phyloP scores from a whole-genome alignment of 2,797 vertebrate genomes.

The Dromococcyx pavoninus region DNA sequence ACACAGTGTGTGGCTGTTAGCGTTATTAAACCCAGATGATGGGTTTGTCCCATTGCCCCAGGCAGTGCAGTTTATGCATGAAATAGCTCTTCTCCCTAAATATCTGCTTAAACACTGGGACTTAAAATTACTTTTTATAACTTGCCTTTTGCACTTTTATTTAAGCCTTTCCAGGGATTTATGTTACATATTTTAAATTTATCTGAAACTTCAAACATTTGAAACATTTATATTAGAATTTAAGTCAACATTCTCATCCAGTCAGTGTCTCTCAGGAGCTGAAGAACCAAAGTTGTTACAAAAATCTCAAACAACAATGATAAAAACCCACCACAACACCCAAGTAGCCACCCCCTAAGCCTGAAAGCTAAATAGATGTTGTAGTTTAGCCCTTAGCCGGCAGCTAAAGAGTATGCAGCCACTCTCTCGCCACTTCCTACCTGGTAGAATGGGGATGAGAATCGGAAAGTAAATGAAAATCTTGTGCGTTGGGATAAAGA shows the following conservation, averaged over 20 bases:
- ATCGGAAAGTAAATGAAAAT: too few species aligned
- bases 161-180: background rate
- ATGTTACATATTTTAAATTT: background rate
- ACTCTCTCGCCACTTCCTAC: too few species aligned
- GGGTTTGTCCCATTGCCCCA: constrained; percentile 9
- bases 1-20: background rate
- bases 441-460: too few species aligned
- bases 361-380: background rate
- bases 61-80: background rate
- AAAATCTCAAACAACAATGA: background rate
- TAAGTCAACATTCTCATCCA: background rate
- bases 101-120: background rate
- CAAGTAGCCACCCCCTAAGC: constrained; percentile 25
- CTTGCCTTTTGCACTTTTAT: background rate
- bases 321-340: background rate
- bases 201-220: background rate
- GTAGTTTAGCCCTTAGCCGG: too few species aligned
- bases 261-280: background rate
- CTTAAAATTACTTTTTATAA: background rate
- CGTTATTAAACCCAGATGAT: background rate
- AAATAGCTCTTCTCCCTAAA: background rate
- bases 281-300: background rate
- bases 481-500: too few species aligned
- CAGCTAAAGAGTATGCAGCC: too few species aligned
- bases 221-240: background rate